Evolutionary conservation across 2,888 invertebrate genomes (phyloP).

Genomic region (Rhagophthalmus giganteus): DNA sequence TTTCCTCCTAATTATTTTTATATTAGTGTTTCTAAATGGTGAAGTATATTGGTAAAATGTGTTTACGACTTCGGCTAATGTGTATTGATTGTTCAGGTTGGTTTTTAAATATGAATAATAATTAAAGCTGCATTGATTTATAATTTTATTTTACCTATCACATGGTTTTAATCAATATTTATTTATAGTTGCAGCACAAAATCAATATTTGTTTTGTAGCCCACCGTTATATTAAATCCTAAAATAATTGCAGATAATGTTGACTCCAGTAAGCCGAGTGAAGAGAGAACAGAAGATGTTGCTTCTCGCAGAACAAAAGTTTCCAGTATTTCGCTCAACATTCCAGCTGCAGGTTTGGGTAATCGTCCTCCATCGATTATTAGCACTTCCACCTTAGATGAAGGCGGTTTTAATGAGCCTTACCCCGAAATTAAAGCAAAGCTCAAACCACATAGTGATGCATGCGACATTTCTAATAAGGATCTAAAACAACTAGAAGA

Average conservation of each 20-base stretch:
- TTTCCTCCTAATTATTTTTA: not conserved
- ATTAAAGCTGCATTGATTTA: slow-evolving; percentile 1
- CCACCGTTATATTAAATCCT: not conserved
- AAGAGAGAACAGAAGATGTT: slow-evolving; percentile 47
- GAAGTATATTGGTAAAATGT: slow-evolving; percentile 49
- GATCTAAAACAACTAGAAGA: slow-evolving; percentile 1
- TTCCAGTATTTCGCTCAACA: slow-evolving; percentile 64
- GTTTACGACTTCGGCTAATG: slow-evolving; percentile 59
- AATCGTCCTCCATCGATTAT: slow-evolving; percentile 69
- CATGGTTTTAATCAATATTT: slow-evolving; percentile 2
- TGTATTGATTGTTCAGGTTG: slow-evolving; percentile 63
- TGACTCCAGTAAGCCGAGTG: slow-evolving; percentile 40
- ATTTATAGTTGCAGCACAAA: not conserved
- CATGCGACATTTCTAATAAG: slow-evolving; percentile 7
- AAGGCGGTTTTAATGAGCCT: slow-evolving; percentile 73
- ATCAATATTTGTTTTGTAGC: not conserved
- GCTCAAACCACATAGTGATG: slow-evolving; percentile 44
- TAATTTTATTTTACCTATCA: not conserved
- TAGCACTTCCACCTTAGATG: slow-evolving; percentile 63
- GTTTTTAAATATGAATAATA: slow-evolving; percentile 32
- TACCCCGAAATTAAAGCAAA: slow-evolving; percentile 69
- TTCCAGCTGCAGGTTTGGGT: slow-evolving; percentile 66
- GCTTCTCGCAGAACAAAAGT: slow-evolving; percentile 60
- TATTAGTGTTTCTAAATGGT: slow-evolving; percentile 41
- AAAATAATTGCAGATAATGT: slow-evolving; percentile 36